Percentiles rank a stretch among this genome's conserved stretches.
Evolutionary conservation across 2,797 vertebrate genomes (phyloP).

Genomic region (Crocodylus rhombifer): DNA sequence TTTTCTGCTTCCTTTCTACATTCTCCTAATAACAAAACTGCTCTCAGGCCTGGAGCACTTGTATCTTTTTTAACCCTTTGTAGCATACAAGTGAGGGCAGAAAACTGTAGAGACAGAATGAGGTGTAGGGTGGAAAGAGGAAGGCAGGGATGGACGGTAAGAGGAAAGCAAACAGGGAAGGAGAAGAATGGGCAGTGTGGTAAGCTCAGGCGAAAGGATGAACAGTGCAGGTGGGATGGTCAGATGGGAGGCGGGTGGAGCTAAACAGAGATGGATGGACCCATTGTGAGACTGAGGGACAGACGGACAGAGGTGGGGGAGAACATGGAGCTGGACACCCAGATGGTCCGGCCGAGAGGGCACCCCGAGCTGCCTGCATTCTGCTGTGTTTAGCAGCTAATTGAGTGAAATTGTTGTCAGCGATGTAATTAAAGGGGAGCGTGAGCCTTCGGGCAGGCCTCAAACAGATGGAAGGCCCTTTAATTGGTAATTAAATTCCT

Average conservation of each 20-base stretch:
- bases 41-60: background rate
- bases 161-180: constrained; percentile 48
- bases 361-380: constrained; percentile 61
- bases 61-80: background rate
- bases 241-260: background rate
- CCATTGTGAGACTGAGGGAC: background rate
- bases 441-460: constrained; percentile 73
- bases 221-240: constrained; percentile 50
- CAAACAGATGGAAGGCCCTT: constrained; percentile 78
- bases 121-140: background rate
- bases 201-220: background rate
- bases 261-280: too few species aligned
- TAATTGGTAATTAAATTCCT: constrained; percentile 83
- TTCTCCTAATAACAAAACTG: background rate
- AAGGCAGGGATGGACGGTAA: background rate
- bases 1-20: background rate
- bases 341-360: constrained; percentile 69
- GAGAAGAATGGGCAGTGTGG: background rate
- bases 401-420: constrained; percentile 81
- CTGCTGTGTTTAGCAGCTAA: constrained; percentile 76
- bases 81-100: background rate
- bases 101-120: too few species aligned
- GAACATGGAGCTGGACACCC: constrained; percentile 49
- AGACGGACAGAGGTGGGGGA: background rate
- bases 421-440: constrained; percentile 80